These are phyloP conservation scores for Gambusia holbrooki DNA, from an alignment of 2,113 vertebrate genomes.

Conservation along the genomic window DNA sequence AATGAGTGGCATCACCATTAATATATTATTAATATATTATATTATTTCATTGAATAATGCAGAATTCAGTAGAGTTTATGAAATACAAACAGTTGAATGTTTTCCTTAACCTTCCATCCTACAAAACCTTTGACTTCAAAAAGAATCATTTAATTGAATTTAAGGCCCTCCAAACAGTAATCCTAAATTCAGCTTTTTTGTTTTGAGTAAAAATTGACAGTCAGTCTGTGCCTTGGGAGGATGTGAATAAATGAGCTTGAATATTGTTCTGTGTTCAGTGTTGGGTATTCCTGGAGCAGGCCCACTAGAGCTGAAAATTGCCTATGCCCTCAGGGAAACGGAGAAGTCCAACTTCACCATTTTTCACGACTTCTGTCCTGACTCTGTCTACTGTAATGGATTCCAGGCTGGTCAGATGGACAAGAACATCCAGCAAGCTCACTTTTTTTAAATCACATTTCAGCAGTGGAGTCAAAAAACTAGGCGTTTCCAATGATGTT, in stretches of 20 bases:
- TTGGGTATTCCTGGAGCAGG: constrained; percentile 67
- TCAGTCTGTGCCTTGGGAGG: constrained; percentile 46
- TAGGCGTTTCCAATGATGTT: background rate
- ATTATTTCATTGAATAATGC: background rate
- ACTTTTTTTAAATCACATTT: constrained; percentile 1
- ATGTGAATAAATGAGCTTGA: constrained; percentile 72
- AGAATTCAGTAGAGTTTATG: background rate
- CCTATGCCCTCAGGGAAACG: constrained; percentile 67
- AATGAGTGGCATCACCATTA: constrained; percentile 31
- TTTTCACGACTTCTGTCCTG: constrained; percentile 37
- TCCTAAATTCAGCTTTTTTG: constrained; percentile 36
- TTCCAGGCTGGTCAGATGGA: constrained; percentile 13
- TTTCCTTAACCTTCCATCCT: background rate
- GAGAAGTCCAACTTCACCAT: constrained; percentile 47
- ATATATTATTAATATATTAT: background rate
- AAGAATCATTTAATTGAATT: background rate
- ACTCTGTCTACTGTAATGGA: constrained; percentile 26
- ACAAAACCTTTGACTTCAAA: background rate
- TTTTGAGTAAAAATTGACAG: constrained; percentile 40
- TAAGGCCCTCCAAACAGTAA: background rate
- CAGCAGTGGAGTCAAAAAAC: constrained; percentile 16
- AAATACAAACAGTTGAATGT: background rate
- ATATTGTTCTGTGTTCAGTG: constrained; percentile 74
- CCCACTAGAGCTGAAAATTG: constrained; percentile 84
- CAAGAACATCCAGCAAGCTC: background rate